Base-by-base conservation (phyloP, 1,140 invertebrate species). In the Ceratina australensis region DNA sequence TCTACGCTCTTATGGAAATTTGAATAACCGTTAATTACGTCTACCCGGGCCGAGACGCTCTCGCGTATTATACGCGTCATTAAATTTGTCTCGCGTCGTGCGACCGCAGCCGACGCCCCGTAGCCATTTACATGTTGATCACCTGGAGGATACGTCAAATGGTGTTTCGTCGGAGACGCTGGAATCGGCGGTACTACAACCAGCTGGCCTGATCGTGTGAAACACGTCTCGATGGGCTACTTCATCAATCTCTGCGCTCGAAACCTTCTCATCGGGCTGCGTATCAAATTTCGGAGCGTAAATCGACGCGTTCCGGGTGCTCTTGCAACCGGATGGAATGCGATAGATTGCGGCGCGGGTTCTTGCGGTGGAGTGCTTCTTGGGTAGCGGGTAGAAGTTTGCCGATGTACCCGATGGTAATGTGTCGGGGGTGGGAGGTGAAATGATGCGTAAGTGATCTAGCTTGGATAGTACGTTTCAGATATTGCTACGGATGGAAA, bases 21-120 rank as follows among this genome's bases (percentile, higher is more conserved):
- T 83, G 81, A 76, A 84, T 83, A 77, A 73, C 28, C 50, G 67
- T 26, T 79, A 82, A 83, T 83, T 79, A 72, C 57, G 20, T 64
- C 22, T 59, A 56, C 56, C 3, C 20, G 47, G 15, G 2, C 2
- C 52, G 12, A 42, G 33, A 22, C 20, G 3, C 20, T 3, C 56
- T 15, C 15, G 47, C 10, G 67, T 42, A 56, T 78, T 64, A 72
- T 50, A 18, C 16, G 33, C 42, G 20, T 54, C 60, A 61, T 71
- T 56, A 71, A 82, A 79, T 82, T 82, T 79, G 59, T 65, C 74
- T 71, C 56, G 56, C n/a, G 24, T 78, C 56, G 47, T 63, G 65
- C 74, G 50, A 61, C 71, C 63, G 28, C 49, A 56, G 22, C 10
- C 66, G 28, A 22, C 33, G 49, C 22, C 16, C 15, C 22, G 33